A percentile compares a stretch with the other conserved stretches of the same genome.
Conservation (phyloP, 1,140 invertebrate genomes). For the Pemphigus obesinymphae region DNA sequence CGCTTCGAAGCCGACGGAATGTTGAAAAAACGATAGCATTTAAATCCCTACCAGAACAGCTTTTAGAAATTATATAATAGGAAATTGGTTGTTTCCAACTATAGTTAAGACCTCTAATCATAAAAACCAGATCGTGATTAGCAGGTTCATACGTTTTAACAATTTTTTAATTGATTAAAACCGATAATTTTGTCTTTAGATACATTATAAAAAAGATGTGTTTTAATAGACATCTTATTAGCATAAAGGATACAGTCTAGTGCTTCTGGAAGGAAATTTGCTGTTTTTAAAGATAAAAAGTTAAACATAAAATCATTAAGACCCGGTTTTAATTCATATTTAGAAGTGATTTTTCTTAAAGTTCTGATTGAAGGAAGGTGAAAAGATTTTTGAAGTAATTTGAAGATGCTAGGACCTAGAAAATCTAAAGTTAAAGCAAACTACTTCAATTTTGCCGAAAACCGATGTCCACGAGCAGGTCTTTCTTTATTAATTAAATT, state of each 20-base stretch:
- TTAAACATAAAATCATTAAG: conserved; percentile 3
- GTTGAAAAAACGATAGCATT: neutral
- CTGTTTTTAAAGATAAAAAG: neutral
- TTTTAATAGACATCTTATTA: conserved; percentile 6
- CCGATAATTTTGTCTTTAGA: neutral
- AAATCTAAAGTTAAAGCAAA: too few species aligned
- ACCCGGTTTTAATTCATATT: neutral
- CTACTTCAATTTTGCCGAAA: too few species aligned
- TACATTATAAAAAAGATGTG: too few species aligned
- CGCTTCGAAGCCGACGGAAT: neutral
- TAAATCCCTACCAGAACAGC: neutral
- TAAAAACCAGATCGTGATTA: neutral
- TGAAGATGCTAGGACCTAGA: too few species aligned
- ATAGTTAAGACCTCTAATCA: conserved; percentile 11
- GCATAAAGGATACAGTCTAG: neutral
- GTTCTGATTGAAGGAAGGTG: neutral
- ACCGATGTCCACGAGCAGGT: too few species aligned
- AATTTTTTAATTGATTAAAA: neutral
- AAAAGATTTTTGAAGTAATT: neutral
- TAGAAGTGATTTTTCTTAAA: neutral
- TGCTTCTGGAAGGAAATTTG: too few species aligned
- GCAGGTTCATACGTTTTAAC: neutral
- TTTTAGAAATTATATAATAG: neutral
- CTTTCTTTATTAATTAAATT: too few species aligned
- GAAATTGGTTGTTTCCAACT: too few species aligned